Percentiles rank a stretch among this genome's conserved stretches.
Evolutionary conservation across 2,797 vertebrate species (phyloP).

Genomic region (Galago senegalensis): DNA sequence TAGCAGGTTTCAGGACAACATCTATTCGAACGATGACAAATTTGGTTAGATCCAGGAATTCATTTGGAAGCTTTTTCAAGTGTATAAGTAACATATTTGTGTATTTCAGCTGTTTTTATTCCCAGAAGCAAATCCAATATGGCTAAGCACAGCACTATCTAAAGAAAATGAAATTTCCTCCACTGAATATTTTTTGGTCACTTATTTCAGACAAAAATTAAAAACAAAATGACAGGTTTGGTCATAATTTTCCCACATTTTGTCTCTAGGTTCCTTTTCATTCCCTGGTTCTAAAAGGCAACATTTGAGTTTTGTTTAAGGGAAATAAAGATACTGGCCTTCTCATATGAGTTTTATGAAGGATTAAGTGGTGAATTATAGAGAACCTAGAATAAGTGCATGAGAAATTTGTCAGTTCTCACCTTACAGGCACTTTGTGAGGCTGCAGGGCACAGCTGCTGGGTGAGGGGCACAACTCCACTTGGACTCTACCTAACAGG

Average conservation of each 20-base stretch:
- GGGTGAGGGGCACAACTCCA: too few species aligned
- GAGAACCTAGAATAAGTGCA: neutral
- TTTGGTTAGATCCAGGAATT: slow-evolving; percentile 26
- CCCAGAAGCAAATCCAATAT: neutral
- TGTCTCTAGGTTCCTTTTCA: neutral
- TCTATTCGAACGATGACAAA: neutral
- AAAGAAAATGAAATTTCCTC: neutral
- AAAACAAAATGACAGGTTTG: neutral
- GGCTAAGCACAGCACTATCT: neutral
- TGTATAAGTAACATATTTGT: neutral
- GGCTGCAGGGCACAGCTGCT: too few species aligned
- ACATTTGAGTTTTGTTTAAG: neutral
- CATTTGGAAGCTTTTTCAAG: slow-evolving; percentile 11
- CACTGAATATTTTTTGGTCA: neutral
- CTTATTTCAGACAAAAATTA: slow-evolving; percentile 57
- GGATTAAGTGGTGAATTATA: neutral
- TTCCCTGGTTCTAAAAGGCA: neutral
- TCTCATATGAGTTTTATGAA: neutral
- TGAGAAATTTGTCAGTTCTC: neutral
- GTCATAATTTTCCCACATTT: neutral
- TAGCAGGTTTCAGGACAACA: neutral
- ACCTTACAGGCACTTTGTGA: too few species aligned
- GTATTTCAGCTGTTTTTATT: neutral
- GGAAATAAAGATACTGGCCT: neutral
- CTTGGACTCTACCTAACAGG: too few species aligned